Percentiles rank a stretch among this genome's conserved stretches.
phyloP scores from a whole-genome alignment of 37 sponge, comb jelly and placozoan genomes.

The Corticium candelabrum region DNA sequence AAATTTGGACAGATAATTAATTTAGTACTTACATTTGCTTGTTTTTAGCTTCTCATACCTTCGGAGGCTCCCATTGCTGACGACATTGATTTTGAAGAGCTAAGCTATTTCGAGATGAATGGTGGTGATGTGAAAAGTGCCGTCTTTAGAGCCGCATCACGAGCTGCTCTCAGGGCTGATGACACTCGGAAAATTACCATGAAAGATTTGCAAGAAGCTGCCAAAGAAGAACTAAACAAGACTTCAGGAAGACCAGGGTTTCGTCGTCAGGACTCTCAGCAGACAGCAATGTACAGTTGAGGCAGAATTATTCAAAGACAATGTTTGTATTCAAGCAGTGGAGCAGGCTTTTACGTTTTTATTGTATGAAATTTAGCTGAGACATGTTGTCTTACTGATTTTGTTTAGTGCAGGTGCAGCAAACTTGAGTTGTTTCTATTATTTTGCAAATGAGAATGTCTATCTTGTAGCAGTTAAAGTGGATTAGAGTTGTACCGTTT shows the following conservation, averaged over 20 bases:
- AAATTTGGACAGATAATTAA: too few relatives aligned
- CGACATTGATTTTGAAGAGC: constrained; percentile 47
- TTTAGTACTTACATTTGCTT: background rate
- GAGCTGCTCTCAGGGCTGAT: constrained; percentile 49
- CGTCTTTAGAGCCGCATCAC: constrained; percentile 56
- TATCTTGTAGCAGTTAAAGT: too few relatives aligned
- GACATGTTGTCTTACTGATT: too few relatives aligned
- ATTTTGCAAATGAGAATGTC: too few relatives aligned
- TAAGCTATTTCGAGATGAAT: constrained; percentile 55
- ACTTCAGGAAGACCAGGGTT: constrained; percentile 30
- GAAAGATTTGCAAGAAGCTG: constrained; percentile 49
- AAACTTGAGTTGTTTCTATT: too few relatives aligned
- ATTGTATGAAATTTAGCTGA: too few relatives aligned
- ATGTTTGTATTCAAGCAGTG: too few relatives aligned
- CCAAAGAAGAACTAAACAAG: constrained; percentile 53
- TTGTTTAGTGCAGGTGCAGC: too few relatives aligned
- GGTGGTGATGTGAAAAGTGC: constrained; percentile 65
- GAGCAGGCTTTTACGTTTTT: too few relatives aligned
- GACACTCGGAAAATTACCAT: constrained; percentile 28
- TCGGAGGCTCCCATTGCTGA: constrained; percentile 51
- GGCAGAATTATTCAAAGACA: too few relatives aligned
- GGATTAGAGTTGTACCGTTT: too few relatives aligned
- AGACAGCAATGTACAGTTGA: background rate
- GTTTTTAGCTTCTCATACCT: constrained; percentile 50
- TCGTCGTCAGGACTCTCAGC: background rate